A percentile compares a stretch with the other conserved stretches of the same genome.
Evolutionary conservation across 2,888 invertebrate species (phyloP).

Genomic region (Acrobasis repandana): DNA sequence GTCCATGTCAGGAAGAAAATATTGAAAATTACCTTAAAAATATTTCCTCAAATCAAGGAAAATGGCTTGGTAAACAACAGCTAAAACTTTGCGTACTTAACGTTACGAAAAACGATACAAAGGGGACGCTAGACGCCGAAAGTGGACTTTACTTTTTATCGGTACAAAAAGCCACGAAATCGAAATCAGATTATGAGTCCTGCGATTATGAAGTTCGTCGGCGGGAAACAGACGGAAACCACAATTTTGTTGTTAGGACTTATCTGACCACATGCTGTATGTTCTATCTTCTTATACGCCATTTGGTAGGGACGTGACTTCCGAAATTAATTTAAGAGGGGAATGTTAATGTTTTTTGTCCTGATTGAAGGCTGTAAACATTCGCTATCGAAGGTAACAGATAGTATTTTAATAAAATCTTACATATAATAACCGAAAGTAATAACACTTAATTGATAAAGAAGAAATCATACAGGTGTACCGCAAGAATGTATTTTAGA

Average conservation of each 20-base stretch:
- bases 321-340: conserved; percentile 38
- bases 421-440: background rate
- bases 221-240: conserved; percentile 52
- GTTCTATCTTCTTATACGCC: conserved; percentile 47
- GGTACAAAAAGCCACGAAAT: conserved; percentile 70
- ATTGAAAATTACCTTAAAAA: conserved; percentile 25
- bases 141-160: conserved; percentile 64
- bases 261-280: conserved; percentile 56
- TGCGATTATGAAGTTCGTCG: conserved; percentile 69
- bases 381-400: background rate
- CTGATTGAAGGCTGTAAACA: background rate
- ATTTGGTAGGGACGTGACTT: conserved; percentile 60
- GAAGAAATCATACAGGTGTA: no score
- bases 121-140: conserved; percentile 49
- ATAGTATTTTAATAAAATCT: background rate
- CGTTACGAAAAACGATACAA: conserved; percentile 51
- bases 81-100: conserved; percentile 52
- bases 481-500: no score
- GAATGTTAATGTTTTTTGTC: conserved; percentile 1
- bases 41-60: conserved; percentile 41
- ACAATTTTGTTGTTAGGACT: conserved; percentile 38
- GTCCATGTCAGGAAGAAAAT: background rate
- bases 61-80: conserved; percentile 49
- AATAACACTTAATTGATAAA: background rate
- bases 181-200: conserved; percentile 72